Conservation (phyloP, 92 coral and sea anemone species). For the Epizoanthus scotinus region DNA sequence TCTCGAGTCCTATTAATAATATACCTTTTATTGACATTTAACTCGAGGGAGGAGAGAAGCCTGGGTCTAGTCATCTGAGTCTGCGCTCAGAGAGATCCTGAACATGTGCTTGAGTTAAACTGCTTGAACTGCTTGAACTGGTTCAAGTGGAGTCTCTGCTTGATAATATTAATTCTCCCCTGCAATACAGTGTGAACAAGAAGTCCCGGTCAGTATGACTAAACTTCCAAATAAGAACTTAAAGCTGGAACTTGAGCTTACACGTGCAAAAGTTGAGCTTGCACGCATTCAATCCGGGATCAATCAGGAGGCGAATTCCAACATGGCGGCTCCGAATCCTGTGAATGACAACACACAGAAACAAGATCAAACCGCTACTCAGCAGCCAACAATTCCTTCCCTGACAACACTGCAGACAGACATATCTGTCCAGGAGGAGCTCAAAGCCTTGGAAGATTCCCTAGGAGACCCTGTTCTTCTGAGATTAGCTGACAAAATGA, state of each 20-base stretch:
- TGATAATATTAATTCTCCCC: constrained; percentile 3
- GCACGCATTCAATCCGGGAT: constrained; percentile 17
- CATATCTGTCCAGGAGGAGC: constrained; percentile 49
- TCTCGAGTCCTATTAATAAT: no score
- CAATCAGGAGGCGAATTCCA: not conserved
- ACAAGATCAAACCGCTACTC: not conserved
- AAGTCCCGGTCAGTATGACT: constrained; percentile 5
- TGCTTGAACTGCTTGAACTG: no score
- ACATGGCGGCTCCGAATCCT: constrained; percentile 4
- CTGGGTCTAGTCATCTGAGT: no score
- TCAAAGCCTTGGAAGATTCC: constrained; percentile 47
- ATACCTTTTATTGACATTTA: no score
- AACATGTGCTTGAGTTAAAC: no score
- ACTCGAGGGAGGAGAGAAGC: no score
- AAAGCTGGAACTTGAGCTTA: constrained; percentile 37
- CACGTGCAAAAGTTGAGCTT: constrained; percentile 40
- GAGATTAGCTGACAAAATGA: constrained; percentile 38
- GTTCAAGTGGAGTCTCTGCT: constrained; percentile 33
- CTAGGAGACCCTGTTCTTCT: constrained; percentile 39
- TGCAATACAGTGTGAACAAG: constrained; percentile 13
- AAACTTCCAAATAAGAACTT: constrained; percentile 30
- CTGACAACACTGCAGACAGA: constrained; percentile 37
- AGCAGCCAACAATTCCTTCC: constrained; percentile 10
- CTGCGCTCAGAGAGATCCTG: no score
- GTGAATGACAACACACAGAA: constrained; percentile 33